Evolutionary conservation across 2,113 vertebrate genomes (phyloP).

Genomic region (Tretioscincus oriximinensis): DNA sequence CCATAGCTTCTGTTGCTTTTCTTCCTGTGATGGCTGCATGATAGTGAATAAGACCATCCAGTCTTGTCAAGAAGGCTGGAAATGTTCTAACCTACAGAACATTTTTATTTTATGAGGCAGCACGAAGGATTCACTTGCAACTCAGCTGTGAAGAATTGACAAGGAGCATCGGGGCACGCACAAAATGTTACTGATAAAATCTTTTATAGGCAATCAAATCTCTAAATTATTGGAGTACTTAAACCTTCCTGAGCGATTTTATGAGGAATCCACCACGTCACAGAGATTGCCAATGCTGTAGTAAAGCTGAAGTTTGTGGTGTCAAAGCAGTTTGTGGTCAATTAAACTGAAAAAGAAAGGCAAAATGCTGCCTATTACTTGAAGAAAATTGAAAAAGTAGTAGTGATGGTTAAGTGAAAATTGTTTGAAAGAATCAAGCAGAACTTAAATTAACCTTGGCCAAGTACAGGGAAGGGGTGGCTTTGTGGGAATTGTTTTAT

Average conservation of each 20-base stretch:
- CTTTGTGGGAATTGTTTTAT: background rate
- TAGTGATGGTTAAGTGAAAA: background rate
- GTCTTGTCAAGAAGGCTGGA: background rate
- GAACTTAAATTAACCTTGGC: background rate
- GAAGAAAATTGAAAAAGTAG: background rate
- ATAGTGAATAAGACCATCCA: background rate
- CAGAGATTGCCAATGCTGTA: background rate
- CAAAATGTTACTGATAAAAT: background rate
- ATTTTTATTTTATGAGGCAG: background rate
- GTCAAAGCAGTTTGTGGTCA: conserved; percentile 5
- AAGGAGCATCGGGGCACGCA: background rate
- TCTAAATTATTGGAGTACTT: conserved; percentile 2
- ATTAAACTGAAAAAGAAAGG: background rate
- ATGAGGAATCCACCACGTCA: background rate
- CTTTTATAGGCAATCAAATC: conserved; percentile 13
- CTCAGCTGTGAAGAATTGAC: background rate
- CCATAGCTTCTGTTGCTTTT: background rate
- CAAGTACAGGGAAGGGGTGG: background rate
- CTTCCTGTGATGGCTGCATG: background rate
- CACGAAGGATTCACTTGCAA: background rate
- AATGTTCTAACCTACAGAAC: background rate
- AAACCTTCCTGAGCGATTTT: conserved; percentile 7
- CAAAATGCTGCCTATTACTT: background rate
- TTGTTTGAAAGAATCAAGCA: background rate
- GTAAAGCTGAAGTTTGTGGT: conserved; percentile 7